Evolutionary conservation across 1,140 invertebrate species (phyloP).

Genomic region (Tribolium castaneum): DNA sequence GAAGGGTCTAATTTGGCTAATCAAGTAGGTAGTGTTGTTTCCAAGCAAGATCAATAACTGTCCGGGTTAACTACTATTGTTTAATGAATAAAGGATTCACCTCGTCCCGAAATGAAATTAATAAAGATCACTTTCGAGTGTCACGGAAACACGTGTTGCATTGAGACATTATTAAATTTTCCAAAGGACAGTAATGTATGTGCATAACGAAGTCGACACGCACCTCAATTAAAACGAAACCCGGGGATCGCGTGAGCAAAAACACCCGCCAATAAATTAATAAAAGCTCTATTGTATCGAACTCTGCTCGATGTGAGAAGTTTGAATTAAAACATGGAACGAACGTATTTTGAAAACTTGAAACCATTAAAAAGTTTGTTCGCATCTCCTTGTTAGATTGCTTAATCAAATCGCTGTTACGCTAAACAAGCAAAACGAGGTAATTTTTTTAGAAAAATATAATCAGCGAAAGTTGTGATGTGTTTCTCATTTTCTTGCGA

Average conservation of each 20-base stretch:
- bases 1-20: conserved; percentile 45
- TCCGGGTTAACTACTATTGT: conserved; percentile 32
- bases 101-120: conserved; percentile 10
- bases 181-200: not conserved
- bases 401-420: not conserved
- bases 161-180: not conserved
- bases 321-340: not conserved
- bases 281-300: not conserved
- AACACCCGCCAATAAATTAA: not conserved
- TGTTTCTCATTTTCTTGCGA: conserved; percentile 20
- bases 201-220: not conserved
- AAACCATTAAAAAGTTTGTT: conserved; percentile 17
- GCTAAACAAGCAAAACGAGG: not conserved
- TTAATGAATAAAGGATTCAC: conserved; percentile 30
- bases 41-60: conserved; percentile 37
- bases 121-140: conserved; percentile 9
- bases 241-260: not conserved
- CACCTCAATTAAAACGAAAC: not conserved
- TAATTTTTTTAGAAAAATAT: not conserved
- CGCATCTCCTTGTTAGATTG: not conserved
- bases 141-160: not conserved
- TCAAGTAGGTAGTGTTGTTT: conserved; percentile 44
- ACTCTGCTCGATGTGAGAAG: not conserved
- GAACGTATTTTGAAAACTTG: not conserved
- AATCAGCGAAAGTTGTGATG: conserved; percentile 15